These are phyloP conservation scores for Antigone vipio DNA, from an alignment of 2,113 vertebrate genomes.

Conservation along the genomic window DNA sequence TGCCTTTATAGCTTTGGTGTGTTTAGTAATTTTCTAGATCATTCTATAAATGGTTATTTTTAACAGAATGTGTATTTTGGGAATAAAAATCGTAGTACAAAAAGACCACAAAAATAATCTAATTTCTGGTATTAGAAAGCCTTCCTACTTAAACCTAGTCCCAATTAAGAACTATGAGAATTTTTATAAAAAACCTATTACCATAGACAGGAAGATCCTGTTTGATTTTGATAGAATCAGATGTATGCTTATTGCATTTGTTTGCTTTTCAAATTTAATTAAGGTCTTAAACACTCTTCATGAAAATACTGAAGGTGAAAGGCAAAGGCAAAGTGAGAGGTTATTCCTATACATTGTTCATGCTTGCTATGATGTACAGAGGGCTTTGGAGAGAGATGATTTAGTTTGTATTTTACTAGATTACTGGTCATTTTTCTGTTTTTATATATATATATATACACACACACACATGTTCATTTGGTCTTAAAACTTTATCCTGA, in stretches of 20 bases:
- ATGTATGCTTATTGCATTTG: background rate
- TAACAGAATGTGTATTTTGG: background rate
- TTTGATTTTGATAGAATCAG: slow-evolving; percentile 16
- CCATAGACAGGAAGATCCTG: background rate
- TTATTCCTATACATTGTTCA: background rate
- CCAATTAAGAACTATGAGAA: background rate
- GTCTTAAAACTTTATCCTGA: background rate
- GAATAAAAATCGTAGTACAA: background rate
- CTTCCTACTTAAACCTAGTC: background rate
- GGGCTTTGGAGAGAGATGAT: background rate
- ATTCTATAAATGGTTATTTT: background rate
- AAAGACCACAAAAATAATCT: background rate
- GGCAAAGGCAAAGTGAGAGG: background rate
- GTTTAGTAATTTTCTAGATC: background rate
- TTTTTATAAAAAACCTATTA: background rate
- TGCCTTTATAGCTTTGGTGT: background rate
- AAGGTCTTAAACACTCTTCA: background rate
- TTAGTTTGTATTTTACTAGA: background rate
- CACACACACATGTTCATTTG: background rate
- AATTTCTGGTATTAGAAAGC: background rate
- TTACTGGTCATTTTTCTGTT: background rate
- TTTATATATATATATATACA: background rate
- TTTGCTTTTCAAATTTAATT: slow-evolving; percentile 3
- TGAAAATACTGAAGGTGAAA: background rate
- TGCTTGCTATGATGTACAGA: background rate